A percentile compares a stretch with the other conserved stretches of the same genome.
phyloP scores from a whole-genome alignment of 2,797 vertebrate species.

The Adrianichthys oophorus region DNA sequence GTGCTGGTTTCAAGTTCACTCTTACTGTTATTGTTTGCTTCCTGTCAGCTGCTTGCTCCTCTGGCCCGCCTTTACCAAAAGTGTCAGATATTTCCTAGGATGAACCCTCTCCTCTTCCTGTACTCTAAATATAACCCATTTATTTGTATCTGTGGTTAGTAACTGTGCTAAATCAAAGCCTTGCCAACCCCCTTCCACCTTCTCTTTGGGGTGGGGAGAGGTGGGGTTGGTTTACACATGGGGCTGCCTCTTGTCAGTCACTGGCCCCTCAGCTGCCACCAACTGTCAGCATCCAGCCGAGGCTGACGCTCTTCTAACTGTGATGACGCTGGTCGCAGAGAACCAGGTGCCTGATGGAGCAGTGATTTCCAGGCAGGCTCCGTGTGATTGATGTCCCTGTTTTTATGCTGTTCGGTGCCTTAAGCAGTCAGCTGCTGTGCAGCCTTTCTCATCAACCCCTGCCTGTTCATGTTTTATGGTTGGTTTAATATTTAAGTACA shows the following conservation, averaged over 20 bases:
- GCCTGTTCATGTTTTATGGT: no score
- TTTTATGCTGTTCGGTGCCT: not conserved
- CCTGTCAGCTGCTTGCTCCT: constrained; percentile 33
- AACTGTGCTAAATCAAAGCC: constrained; percentile 86
- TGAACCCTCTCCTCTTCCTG: constrained; percentile 33
- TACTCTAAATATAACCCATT: constrained; percentile 75
- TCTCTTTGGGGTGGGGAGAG: constrained; percentile 22
- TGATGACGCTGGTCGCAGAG: constrained; percentile 56
- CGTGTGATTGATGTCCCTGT: constrained; percentile 3
- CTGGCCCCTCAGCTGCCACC: constrained; percentile 76
- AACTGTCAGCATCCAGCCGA: constrained; percentile 67
- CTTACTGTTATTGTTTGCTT: constrained; percentile 47
- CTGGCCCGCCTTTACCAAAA: constrained; percentile 34
- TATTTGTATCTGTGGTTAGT: constrained; percentile 84
- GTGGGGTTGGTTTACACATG: constrained; percentile 61
- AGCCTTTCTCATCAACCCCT: no score
- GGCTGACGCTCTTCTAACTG: constrained; percentile 62
- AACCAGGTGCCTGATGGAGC: constrained; percentile 54
- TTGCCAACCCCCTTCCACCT: constrained; percentile 50
- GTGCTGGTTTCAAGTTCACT: no score
- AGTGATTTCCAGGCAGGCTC: constrained; percentile 53
- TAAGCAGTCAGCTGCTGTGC: not conserved
- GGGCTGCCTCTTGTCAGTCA: constrained; percentile 36
- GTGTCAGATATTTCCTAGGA: constrained; percentile 63
- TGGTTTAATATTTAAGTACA: no score